phyloP scores from a whole-genome alignment of 2,797 vertebrate genomes.

The Xyrichtys novacula region DNA sequence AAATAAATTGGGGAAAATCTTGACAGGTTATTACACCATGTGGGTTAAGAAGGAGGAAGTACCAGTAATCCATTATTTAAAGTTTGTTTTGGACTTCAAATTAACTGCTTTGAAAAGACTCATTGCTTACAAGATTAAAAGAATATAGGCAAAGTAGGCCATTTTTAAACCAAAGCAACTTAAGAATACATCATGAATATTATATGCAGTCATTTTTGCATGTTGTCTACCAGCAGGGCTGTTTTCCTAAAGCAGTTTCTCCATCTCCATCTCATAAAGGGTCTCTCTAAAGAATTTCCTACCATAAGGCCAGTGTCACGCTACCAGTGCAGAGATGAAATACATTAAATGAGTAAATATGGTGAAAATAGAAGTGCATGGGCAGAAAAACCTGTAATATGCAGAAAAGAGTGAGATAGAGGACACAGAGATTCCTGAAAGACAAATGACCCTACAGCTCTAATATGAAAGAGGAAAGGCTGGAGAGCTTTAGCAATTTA shows the following conservation, averaged over 20 bases:
- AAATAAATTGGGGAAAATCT: slow-evolving; percentile 79
- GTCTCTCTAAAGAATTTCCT: slow-evolving; percentile 25
- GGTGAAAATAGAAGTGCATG: neutral
- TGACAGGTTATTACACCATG: slow-evolving; percentile 88
- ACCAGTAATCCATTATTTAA: slow-evolving; percentile 89
- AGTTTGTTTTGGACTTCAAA: slow-evolving; percentile 85
- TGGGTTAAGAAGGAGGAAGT: slow-evolving; percentile 85
- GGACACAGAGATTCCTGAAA: slow-evolving; percentile 26
- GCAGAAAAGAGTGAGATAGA: neutral
- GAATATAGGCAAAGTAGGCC: slow-evolving; percentile 74
- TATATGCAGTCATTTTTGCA: slow-evolving; percentile 58
- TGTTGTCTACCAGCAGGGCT: slow-evolving; percentile 44
- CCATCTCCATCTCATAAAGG: slow-evolving; percentile 12
- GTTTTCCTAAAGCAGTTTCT: slow-evolving; percentile 23
- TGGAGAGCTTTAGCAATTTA: slow-evolving; percentile 45
- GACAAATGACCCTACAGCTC: slow-evolving; percentile 49
- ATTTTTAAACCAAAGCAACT: slow-evolving; percentile 63
- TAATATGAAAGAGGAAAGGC: slow-evolving; percentile 29
- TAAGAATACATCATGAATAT: slow-evolving; percentile 80
- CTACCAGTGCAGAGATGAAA: slow-evolving; percentile 23
- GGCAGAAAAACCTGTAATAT: slow-evolving; percentile 1
- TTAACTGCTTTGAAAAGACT: slow-evolving; percentile 81
- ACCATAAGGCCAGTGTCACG: slow-evolving; percentile 4
- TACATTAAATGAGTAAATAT: slow-evolving; percentile 12
- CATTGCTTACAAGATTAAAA: slow-evolving; percentile 85